Conservation (phyloP, 2,797 vertebrate species). For the Pogonophryne albipinna region DNA sequence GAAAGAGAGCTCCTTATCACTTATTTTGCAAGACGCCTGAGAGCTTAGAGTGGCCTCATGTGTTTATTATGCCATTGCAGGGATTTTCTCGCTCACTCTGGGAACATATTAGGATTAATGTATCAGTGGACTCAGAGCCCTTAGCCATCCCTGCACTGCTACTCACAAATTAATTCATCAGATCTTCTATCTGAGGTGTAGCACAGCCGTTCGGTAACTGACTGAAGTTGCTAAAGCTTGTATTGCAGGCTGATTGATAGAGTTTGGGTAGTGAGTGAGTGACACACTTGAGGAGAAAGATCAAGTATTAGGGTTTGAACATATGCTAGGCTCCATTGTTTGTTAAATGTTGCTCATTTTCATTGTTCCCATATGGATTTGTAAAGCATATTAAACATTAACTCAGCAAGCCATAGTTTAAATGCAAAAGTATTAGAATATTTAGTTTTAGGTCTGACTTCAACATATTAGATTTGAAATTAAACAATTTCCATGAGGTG, state of each 20-base stretch:
- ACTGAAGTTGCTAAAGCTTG: background rate
- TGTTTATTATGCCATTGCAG: constrained; percentile 60
- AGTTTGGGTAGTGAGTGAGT: constrained; percentile 15
- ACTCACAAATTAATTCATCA: constrained; percentile 46
- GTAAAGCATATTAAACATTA: constrained; percentile 22
- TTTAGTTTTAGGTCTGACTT: constrained; percentile 16
- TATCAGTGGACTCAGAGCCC: constrained; percentile 43
- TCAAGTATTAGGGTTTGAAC: constrained; percentile 35
- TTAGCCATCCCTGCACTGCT: constrained; percentile 32
- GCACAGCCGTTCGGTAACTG: constrained; percentile 19
- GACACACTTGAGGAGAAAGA: constrained; percentile 3
- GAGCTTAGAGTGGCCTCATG: constrained; percentile 43
- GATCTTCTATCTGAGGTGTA: constrained; percentile 37
- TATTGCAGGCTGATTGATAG: constrained; percentile 22
- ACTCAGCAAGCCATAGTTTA: constrained; percentile 14
- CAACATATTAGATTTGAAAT: constrained; percentile 27
- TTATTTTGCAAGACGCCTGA: constrained; percentile 34
- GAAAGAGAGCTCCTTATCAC: constrained; percentile 26
- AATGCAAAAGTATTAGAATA: background rate
- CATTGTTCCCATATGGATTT: constrained; percentile 37
- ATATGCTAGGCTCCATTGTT: constrained; percentile 36
- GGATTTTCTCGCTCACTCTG: constrained; percentile 48
- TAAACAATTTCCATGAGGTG: constrained; percentile 5
- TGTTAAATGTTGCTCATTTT: constrained; percentile 44
- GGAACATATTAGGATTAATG: constrained; percentile 60